These are phyloP conservation scores for Calidris pugnax DNA, from an alignment of 2,113 vertebrate species.

Conservation along the genomic window DNA sequence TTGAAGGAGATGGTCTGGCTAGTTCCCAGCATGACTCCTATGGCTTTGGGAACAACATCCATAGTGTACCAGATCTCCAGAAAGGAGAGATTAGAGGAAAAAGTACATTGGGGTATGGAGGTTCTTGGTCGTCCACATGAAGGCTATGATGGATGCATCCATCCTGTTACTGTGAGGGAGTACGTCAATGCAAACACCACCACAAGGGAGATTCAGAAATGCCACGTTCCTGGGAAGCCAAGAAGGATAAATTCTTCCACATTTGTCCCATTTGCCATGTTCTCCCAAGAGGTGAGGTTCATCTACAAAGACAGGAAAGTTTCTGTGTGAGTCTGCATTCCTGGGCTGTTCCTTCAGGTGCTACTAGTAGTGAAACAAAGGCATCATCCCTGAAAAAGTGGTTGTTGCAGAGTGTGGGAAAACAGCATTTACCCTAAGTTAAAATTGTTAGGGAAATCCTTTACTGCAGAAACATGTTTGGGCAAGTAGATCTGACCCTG, in stretches of 20 bases:
- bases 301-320: background rate
- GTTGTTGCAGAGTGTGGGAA: background rate
- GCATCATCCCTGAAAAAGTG: background rate
- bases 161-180: slow-evolving; percentile 44
- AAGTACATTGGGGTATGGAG: slow-evolving; percentile 67
- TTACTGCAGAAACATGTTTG: background rate
- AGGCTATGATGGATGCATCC: slow-evolving; percentile 56
- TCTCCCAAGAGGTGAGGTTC: background rate
- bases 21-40: slow-evolving; percentile 51
- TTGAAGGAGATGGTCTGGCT: slow-evolving; percentile 45
- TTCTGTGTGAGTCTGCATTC: background rate
- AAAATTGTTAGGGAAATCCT: background rate
- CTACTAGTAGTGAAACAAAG: background rate
- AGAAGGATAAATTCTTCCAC: slow-evolving; percentile 63
- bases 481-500: background rate
- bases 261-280: background rate
- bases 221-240: slow-evolving; percentile 57
- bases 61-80: slow-evolving; percentile 70
- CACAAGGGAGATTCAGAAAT: slow-evolving; percentile 29
- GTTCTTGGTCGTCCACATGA: background rate
- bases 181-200: slow-evolving; percentile 43
- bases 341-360: background rate
- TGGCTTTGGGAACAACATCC: slow-evolving; percentile 63
- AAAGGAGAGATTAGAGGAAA: slow-evolving; percentile 55
- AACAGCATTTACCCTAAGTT: background rate